Percentiles rank a stretch among this genome's conserved stretches.
Conservation (phyloP, 2,797 vertebrate species). For the Alcedo quadribrachys region DNA sequence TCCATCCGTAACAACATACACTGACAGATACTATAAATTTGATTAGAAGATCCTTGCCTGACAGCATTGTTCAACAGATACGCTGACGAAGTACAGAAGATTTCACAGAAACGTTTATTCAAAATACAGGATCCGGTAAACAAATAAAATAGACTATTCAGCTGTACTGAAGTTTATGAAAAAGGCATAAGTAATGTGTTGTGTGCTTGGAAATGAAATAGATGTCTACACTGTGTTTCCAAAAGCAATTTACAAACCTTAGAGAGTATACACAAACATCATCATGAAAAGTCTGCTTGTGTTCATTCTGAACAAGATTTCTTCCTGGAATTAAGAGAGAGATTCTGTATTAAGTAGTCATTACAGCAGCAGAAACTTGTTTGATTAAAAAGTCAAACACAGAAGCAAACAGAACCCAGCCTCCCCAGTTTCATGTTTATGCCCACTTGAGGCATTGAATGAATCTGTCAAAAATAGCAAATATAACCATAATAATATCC, state of each 20-base stretch:
- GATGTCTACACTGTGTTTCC: neutral
- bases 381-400: neutral
- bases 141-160: neutral
- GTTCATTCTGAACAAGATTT: neutral
- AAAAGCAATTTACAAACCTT: neutral
- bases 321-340: neutral
- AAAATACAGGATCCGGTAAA: neutral
- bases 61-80: neutral
- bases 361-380: neutral
- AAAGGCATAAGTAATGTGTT: neutral
- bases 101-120: neutral
- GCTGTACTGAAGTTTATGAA: neutral
- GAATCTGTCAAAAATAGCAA: neutral
- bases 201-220: neutral
- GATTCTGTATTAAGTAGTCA: neutral
- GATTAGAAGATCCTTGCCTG: neutral
- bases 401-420: neutral
- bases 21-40: neutral
- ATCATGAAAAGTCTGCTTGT: neutral
- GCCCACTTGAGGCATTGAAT: neutral
- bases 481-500: neutral
- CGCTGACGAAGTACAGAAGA: neutral
- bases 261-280: neutral
- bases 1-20: neutral
- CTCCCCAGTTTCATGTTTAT: neutral